phyloP scores from a whole-genome alignment of 2,113 vertebrate species.

The Pyrgilauda ruficollis region DNA sequence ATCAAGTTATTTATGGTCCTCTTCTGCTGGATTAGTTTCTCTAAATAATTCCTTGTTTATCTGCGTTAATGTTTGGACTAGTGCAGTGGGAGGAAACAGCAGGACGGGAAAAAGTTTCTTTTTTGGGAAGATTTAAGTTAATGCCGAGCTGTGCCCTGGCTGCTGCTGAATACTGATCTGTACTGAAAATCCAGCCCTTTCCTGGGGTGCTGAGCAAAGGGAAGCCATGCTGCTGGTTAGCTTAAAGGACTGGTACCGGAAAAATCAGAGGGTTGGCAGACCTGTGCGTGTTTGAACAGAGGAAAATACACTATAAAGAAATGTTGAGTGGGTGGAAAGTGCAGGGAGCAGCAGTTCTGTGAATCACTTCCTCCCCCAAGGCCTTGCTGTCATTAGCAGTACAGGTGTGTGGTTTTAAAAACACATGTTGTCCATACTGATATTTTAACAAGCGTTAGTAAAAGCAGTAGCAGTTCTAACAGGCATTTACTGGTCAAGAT shows the following conservation, averaged over 20 bases:
- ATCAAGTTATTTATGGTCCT: neutral
- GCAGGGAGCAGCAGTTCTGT: neutral
- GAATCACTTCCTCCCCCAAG: conserved; percentile 29
- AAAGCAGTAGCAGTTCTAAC: neutral
- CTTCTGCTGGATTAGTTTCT: neutral
- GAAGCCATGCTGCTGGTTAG: neutral
- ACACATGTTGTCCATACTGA: neutral
- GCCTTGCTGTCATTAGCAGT: neutral
- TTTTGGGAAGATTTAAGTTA: neutral
- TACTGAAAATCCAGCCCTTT: neutral
- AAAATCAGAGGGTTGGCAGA: conserved; percentile 2
- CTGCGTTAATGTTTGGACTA: neutral
- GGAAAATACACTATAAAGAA: neutral
- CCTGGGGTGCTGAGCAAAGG: neutral
- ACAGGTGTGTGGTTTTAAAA: conserved; percentile 36
- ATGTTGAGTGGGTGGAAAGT: conserved; percentile 27
- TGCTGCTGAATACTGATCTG: neutral
- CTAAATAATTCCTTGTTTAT: neutral
- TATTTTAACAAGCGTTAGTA: neutral
- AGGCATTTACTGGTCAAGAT: conserved; percentile 39
- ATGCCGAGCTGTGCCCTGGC: neutral
- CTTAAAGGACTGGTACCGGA: neutral
- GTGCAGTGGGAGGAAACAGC: neutral
- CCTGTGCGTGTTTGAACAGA: neutral
- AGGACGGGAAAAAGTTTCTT: neutral